Evolutionary conservation across 92 coral and sea anemone species (phyloP).

Genomic region (Palythoa grandiflora): DNA sequence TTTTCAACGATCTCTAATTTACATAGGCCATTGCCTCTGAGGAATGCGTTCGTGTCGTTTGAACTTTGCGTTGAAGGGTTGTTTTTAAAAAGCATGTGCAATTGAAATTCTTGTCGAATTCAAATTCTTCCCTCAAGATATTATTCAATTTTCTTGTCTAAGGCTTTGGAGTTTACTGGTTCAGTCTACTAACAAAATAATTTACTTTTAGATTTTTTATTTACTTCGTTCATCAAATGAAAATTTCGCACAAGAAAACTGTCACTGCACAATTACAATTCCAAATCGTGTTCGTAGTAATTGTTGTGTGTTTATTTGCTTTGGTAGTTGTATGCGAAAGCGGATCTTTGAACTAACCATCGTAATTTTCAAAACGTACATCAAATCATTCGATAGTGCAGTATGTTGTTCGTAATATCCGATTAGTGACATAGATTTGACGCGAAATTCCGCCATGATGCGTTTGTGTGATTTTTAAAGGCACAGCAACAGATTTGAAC

Average conservation of each 20-base stretch:
- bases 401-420: conserved; percentile 18
- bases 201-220: background rate
- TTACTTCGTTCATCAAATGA: conserved; percentile 22
- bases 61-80: conserved; percentile 26
- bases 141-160: background rate
- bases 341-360: background rate
- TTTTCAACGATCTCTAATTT: conserved; percentile 66
- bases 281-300: conserved; percentile 21
- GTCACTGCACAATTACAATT: conserved; percentile 29
- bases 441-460: background rate
- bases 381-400: background rate
- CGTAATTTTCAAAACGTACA: background rate
- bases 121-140: background rate
- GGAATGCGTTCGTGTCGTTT: conserved; percentile 44
- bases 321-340: background rate
- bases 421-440: background rate
- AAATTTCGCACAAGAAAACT: conserved; percentile 11
- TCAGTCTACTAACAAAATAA: background rate
- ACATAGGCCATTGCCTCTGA: conserved; percentile 58
- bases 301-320: conserved; percentile 34
- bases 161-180: background rate
- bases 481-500: background rate
- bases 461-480: background rate
- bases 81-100: background rate
- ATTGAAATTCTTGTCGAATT: background rate